These are phyloP conservation scores for Ornithoptera alexandrae DNA, from an alignment of 2,888 invertebrate genomes.

Conservation along the genomic window DNA sequence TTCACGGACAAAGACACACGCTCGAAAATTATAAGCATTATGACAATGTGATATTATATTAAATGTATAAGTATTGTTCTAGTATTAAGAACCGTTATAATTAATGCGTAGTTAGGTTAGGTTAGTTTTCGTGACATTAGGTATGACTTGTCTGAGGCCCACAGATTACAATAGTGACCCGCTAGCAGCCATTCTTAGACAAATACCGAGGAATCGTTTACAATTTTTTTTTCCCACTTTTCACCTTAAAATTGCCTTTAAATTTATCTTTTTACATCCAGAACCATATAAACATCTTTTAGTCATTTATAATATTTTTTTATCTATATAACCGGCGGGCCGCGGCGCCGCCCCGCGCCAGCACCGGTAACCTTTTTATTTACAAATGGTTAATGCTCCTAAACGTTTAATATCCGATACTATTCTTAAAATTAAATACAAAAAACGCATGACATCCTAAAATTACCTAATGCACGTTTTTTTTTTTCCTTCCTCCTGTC, in stretches of 20 bases:
- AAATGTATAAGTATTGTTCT: conserved; percentile 77
- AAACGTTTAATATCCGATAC: conserved; percentile 83
- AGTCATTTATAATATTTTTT: conserved; percentile 78
- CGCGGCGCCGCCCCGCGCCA: conserved; percentile 55
- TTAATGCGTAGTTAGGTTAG: conserved; percentile 77
- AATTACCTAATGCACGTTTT: conserved; percentile 76
- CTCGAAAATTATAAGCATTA: conserved; percentile 80
- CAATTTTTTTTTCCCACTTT: conserved; percentile 56
- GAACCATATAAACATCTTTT: conserved; percentile 81
- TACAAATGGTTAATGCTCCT: conserved; percentile 86
- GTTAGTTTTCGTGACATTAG: conserved; percentile 68
- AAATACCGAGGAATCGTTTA: conserved; percentile 75
- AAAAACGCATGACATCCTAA: conserved; percentile 80
- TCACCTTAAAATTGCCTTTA: conserved; percentile 72
- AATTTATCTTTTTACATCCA: conserved; percentile 79
- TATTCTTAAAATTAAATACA: conserved; percentile 82
- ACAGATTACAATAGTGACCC: conserved; percentile 79
- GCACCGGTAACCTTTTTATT: conserved; percentile 74
- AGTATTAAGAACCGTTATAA: conserved; percentile 76
- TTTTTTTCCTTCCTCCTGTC: conserved; percentile 44
- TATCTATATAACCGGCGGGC: conserved; percentile 73
- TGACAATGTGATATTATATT: conserved; percentile 79
- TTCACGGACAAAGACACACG: conserved; percentile 81
- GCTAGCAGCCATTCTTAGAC: conserved; percentile 72
- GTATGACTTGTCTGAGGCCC: conserved; percentile 72